phyloP scores from a whole-genome alignment of 2,888 invertebrate species.

The Phortica magna region DNA sequence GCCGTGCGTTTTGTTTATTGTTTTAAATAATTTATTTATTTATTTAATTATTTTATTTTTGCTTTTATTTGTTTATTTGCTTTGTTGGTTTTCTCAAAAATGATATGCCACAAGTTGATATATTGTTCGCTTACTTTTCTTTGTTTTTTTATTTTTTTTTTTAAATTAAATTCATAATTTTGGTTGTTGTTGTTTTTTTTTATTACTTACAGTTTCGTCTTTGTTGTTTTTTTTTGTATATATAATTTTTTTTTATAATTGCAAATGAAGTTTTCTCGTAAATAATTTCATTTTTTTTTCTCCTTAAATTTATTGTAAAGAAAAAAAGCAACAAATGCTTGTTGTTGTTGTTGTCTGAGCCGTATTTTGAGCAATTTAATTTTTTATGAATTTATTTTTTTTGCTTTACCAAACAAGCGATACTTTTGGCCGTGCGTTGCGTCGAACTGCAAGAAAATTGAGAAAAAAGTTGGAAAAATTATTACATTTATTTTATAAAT shows the following conservation, averaged over 20 bases:
- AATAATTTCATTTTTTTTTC: conserved; percentile 3
- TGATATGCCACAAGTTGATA: conserved; percentile 53
- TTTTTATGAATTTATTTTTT: too few relatives aligned
- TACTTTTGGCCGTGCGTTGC: too few relatives aligned
- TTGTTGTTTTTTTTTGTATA: background rate
- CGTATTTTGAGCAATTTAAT: too few relatives aligned
- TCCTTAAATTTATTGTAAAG: background rate
- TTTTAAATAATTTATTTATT: background rate
- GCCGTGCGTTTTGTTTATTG: conserved; percentile 17
- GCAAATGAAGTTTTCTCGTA: background rate
- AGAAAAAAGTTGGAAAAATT: too few relatives aligned
- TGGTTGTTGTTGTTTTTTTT: background rate
- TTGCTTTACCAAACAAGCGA: too few relatives aligned
- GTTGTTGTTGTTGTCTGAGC: too few relatives aligned
- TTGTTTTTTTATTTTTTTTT: conserved; percentile 15
- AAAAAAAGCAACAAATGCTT: too few relatives aligned
- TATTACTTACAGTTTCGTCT: conserved; percentile 9
- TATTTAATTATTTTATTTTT: background rate
- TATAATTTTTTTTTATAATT: background rate
- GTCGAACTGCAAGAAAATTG: too few relatives aligned
- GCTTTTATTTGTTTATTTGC: conserved; percentile 27
- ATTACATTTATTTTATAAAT: too few relatives aligned
- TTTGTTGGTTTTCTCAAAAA: conserved; percentile 41
- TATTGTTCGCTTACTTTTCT: conserved; percentile 15
- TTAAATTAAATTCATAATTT: background rate